Evolutionary conservation across 2,113 vertebrate genomes (phyloP).

Genomic region (Hemichromis elongatus): DNA sequence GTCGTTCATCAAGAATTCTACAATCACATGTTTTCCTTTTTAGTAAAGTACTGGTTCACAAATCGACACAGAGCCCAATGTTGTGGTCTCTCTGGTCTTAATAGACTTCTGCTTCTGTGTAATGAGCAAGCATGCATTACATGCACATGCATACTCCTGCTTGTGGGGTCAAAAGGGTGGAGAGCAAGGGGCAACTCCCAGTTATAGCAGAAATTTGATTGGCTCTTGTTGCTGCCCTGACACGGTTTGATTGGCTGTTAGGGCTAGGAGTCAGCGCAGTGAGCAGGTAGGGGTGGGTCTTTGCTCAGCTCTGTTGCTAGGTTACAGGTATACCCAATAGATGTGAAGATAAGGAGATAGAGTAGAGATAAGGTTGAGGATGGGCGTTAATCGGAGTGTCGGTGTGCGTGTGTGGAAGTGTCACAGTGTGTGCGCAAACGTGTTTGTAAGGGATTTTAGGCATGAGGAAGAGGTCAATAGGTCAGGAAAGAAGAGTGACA

Average conservation of each 20-base stretch:
- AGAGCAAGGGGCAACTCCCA: slow-evolving; percentile 59
- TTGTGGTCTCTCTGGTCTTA: slow-evolving; percentile 28
- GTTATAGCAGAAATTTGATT: slow-evolving; percentile 27
- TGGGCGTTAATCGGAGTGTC: slow-evolving; percentile 45
- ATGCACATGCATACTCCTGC: not conserved
- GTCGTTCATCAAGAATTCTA: not conserved
- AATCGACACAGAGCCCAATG: slow-evolving; percentile 31
- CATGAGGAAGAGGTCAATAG: slow-evolving; percentile 19
- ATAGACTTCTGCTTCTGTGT: not conserved
- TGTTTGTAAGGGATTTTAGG: slow-evolving; percentile 1
- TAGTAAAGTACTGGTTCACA: slow-evolving; percentile 20
- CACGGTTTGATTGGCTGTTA: slow-evolving; percentile 55
- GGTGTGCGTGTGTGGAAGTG: not conserved
- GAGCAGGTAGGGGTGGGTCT: slow-evolving; percentile 73
- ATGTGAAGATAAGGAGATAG: slow-evolving; percentile 69
- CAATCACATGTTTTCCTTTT: not conserved
- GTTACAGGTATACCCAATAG: slow-evolving; percentile 79
- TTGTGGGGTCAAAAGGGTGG: slow-evolving; percentile 48
- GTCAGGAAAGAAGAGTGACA: slow-evolving; percentile 24
- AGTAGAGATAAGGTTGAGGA: slow-evolving; percentile 65
- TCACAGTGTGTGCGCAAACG: not conserved
- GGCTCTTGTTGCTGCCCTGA: slow-evolving; percentile 11
- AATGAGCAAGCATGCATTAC: not conserved
- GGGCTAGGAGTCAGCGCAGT: slow-evolving; percentile 57
- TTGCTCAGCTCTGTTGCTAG: slow-evolving; percentile 76